Conservation (phyloP, 2,797 vertebrate genomes). For the Clarias pachynema region DNA sequence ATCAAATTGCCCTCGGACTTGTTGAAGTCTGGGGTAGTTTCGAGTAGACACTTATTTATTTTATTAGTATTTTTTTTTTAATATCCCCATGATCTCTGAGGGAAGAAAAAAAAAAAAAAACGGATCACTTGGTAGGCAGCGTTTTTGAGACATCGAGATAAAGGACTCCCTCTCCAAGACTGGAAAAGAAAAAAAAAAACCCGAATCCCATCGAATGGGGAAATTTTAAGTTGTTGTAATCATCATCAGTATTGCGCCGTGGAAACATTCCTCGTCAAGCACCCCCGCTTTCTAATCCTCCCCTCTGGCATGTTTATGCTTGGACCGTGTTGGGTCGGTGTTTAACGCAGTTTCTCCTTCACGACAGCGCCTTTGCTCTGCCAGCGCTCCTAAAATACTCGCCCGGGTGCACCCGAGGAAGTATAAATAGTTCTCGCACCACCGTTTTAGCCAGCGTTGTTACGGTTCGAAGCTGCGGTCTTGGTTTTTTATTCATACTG, state of each 20-base stretch:
- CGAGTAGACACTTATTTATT: neutral
- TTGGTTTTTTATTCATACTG: neutral
- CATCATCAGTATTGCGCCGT: slow-evolving; percentile 24
- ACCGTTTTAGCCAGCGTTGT: neutral
- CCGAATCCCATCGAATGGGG: neutral
- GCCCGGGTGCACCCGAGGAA: slow-evolving; percentile 10
- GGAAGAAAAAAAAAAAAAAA: no score
- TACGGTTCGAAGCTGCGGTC: neutral
- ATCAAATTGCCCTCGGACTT: neutral
- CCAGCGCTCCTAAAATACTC: slow-evolving; percentile 47
- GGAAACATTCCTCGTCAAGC: slow-evolving; percentile 41
- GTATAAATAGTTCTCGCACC: neutral
- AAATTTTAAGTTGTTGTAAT: slow-evolving; percentile 19
- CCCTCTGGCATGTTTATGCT: slow-evolving; percentile 54
- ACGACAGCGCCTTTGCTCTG: slow-evolving; percentile 28
- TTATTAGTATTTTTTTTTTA: neutral
- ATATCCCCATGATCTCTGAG: neutral
- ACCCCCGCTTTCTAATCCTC: slow-evolving; percentile 42
- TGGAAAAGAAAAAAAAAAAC: neutral
- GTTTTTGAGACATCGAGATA: neutral
- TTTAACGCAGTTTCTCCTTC: slow-evolving; percentile 38
- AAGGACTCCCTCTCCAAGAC: neutral
- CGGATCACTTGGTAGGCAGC: neutral
- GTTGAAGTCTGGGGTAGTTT: neutral
- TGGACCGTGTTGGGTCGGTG: slow-evolving; percentile 27